Conservation (phyloP, 1,140 invertebrate species). For the Brachionus asplanchnoidis region DNA sequence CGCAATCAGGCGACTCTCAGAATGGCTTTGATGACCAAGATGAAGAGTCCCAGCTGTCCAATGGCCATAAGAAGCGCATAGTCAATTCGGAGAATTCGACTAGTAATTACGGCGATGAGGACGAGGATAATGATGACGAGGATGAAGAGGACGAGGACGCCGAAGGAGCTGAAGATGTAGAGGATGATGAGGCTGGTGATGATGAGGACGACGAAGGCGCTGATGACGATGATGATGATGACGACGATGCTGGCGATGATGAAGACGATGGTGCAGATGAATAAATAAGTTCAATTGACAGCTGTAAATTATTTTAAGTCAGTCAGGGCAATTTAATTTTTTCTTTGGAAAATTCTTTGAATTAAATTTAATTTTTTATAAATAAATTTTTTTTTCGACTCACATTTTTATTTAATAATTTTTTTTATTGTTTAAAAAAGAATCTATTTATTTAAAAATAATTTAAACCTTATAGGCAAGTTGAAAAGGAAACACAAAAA, state of each 20-base stretch:
- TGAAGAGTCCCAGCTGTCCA: not conserved
- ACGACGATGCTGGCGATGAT: not conserved
- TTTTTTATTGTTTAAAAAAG: too few species aligned
- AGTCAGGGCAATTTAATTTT: not conserved
- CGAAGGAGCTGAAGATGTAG: conserved; percentile 17
- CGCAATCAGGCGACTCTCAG: not conserved
- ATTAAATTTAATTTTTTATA: not conserved
- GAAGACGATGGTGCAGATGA: not conserved
- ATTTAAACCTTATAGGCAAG: too few species aligned
- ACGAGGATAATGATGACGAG: conserved; percentile 38
- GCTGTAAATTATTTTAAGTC: not conserved
- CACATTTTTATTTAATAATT: too few species aligned
- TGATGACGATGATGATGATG: not conserved
- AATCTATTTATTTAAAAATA: too few species aligned
- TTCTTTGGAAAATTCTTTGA: not conserved
- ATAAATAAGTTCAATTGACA: not conserved
- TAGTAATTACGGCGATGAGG: conserved; percentile 38
- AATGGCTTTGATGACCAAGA: not conserved
- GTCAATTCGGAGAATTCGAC: conserved; percentile 14
- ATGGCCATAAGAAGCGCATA: not conserved
- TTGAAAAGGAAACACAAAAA: too few species aligned
- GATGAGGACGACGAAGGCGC: conserved; percentile 20
- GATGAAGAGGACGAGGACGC: conserved; percentile 35
- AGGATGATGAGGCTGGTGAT: conserved; percentile 26
- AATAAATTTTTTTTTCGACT: not conserved